Base-by-base conservation (phyloP, 2,888 invertebrate genomes). In the Brachynemurus nebulosus region DNA sequence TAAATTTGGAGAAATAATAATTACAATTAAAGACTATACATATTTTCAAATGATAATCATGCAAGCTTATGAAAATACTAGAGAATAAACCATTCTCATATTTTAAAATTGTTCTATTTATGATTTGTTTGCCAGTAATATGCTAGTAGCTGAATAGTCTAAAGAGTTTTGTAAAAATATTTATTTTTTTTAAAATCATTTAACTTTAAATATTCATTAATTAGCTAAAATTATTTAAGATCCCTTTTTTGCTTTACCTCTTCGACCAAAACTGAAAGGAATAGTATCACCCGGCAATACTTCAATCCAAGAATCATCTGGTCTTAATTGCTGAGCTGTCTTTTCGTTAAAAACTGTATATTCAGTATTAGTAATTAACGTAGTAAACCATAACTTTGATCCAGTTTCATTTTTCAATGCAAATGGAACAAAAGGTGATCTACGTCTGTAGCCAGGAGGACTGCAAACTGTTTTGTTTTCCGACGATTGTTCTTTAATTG, bases 341-440 rank as follows among this genome's bases (percentile, higher is more conserved):
- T 51, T 11, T 58, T 54, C 19, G 52, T 55, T 2, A 55, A 50
- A 33, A 2, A 44, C 19, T 1, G 16, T 44, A 30, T 71, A 72
- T 33, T 82, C 78, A 1, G 79, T 71, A 14, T 79, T 76, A 1
- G 81, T 76, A 37, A 86, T 78, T 40, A 86, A 73, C 1, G 91
- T 91, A 48, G 86, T 83, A 65, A 92, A 96, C 69, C 80, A 80
- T 16, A 97, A 68, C 12, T 74, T 72, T 44, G 84, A 82, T 0
- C 96, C 96, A 1, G 93, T 91, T 50, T 89, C 81, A 66, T 98
- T 98, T 57, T 81, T 80, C 47, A 98, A 68, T 8, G 90, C 86
- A 68, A 90, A 97, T 0, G 97, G 96, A 48, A 97, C 81, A 66
- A 97, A 97, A 4, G 96, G 93, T 18, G 83, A 79, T 42, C 93